Evolutionary conservation across 1,140 invertebrate species (phyloP), one percentile per base, ranked within the genome.

Genomic region (Ips nitidus): DNA sequence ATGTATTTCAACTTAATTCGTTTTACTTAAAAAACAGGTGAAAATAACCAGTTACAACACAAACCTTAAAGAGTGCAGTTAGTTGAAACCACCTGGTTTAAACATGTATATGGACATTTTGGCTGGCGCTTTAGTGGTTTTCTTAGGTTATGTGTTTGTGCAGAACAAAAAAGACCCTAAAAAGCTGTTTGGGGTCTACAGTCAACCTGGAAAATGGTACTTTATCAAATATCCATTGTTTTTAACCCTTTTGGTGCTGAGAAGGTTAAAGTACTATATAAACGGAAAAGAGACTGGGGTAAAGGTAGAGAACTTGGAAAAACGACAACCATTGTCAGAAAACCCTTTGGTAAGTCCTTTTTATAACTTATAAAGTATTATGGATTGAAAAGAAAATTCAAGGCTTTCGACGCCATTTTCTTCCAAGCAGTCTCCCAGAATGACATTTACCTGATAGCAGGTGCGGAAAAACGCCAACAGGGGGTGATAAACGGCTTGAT

Each of bases 371-470:
- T 3, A 22, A 22, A 22, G 22, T 22, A 22, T 22, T 22, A 22
- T 0, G 22, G 22, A 22, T 40, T 52, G 45, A 22, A 8, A 62
- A 62, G 3, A 50, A 22, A 22, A 22, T 22, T 8, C 3, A 53
- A 88, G 86, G 86, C 86, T 2, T 86, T 88, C 73, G 86, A 88
- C 74, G 86, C 86, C 6, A 82, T 86, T 8, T 87, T 87, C 75
- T 87, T 87, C 78, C 86, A 86, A 73, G 81, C 75, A 2, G 80
- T 82, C 37, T 79, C 79, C 41, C 78, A 82, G 66, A 79, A 84
- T 56, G 85, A 85, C 0, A 80, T 82, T 37, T 87, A 84, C 73
- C 77, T 86, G 6, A 79, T 83, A 61, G 80, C 79, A 1, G 86
- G 86, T 6, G 81, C 82, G 45, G 86, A 87, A 73, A 73, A 85